Evolutionary conservation across 1,140 invertebrate genomes (phyloP), one percentile per base, ranked within the genome.

Genomic region (Drosophila leontia): DNA sequence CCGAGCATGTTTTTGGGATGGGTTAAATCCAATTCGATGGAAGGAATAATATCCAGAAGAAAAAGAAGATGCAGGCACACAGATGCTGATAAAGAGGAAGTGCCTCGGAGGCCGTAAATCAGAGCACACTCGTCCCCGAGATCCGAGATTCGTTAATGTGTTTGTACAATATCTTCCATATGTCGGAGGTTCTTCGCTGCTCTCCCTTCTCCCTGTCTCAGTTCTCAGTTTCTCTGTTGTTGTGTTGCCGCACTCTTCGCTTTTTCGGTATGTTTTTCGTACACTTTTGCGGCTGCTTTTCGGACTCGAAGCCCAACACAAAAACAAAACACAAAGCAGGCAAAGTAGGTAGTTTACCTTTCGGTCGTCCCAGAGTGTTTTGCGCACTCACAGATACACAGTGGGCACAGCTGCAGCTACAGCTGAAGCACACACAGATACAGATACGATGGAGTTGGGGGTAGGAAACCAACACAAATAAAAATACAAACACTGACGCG

Each of bases 271-370:
- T 74, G 56, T 86, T 83, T 83, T 88, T 88, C 83, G 80, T 86
- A 87, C 84, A 86, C 84, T 86, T 86, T 79, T 86, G 82, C 82
- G 82, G 75, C 82, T 78, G 82, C 69, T 80, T 42, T 39, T 82
- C 70, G 76, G 48, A 45, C 44, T 63, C 26, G 68, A 3, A 35
- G 41, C 44, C 23, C 48, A 37, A 51, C 57, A 44, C 48, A 37
- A 51, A 51, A 44, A 47, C 35, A 72, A 71, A 47, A 47, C 56
- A 23, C 32, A 37, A 83, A 63, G 48, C 82, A 82, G 82, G 79
- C 83, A 87, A 87, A 86, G 83, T 86, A 87, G 83, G 83, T 86
- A 87, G 83, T 87, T 86, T 86, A 87, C 83, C 83, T 87, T 79
- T 72, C 53, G 23, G 63, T 55, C 13, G 51, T 37, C 51, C 51